These are phyloP conservation scores for Drosophila paranaensis DNA, from an alignment of 2,888 invertebrate species.

Conservation along the genomic window DNA sequence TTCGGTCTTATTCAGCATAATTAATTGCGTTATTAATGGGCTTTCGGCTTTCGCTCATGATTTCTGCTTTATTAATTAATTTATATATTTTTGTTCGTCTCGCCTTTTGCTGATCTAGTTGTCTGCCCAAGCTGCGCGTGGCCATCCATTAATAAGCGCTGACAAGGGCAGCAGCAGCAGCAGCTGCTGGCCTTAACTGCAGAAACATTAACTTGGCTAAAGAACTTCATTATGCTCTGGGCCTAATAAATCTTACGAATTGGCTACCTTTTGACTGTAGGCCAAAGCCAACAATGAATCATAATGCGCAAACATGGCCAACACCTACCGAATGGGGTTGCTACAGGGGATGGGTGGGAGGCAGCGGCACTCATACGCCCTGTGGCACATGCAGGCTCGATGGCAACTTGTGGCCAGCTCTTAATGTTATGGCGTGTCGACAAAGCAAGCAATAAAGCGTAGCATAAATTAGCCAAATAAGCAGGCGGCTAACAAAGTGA, in stretches of 20 bases:
- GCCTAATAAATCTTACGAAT: constrained; percentile 68
- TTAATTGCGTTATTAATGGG: constrained; percentile 10
- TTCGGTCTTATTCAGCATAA: not conserved
- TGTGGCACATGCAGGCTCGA: constrained; percentile 31
- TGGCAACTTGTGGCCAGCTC: constrained; percentile 52
- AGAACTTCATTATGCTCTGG: constrained; percentile 69
- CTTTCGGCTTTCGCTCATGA: not conserved
- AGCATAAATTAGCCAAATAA: constrained; percentile 79
- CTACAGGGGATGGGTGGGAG: not conserved
- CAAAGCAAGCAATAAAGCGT: constrained; percentile 73
- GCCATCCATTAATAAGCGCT: constrained; percentile 48
- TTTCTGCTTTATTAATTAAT: constrained; percentile 19
- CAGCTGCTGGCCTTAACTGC: constrained; percentile 51
- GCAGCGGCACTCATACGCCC: constrained; percentile 46
- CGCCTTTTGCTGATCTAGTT: constrained; percentile 15
- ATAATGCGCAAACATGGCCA: constrained; percentile 54
- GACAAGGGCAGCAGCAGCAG: constrained; percentile 32
- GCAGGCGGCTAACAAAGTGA: constrained; percentile 49
- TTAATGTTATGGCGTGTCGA: constrained; percentile 73
- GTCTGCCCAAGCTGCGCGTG: constrained; percentile 1
- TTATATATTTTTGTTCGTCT: not conserved
- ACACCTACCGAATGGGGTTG: constrained; percentile 39
- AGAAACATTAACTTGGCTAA: constrained; percentile 71
- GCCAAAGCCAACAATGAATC: constrained; percentile 67
- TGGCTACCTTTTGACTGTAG: constrained; percentile 69